phyloP scores from a whole-genome alignment of 2,113 vertebrate species.

The Seriola rivoliana region DNA sequence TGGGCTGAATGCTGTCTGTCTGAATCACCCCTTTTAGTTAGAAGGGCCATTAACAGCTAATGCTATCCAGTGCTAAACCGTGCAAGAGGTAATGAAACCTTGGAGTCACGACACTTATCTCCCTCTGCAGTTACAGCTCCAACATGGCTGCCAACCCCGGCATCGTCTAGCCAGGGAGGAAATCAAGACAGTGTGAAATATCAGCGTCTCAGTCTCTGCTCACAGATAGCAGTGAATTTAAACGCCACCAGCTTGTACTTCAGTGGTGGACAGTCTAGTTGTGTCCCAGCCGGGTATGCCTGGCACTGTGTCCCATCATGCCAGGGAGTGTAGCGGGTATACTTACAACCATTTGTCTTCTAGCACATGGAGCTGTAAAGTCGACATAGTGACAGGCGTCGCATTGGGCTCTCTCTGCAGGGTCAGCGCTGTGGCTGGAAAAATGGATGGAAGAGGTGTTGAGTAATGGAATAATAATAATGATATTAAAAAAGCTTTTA shows the following conservation, averaged over 20 bases:
- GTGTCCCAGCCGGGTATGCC: slow-evolving; percentile 27
- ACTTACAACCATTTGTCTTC: slow-evolving; percentile 44
- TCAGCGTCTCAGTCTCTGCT: slow-evolving; percentile 57
- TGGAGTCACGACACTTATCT: slow-evolving; percentile 58
- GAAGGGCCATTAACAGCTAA: slow-evolving; percentile 79
- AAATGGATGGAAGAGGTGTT: slow-evolving; percentile 20
- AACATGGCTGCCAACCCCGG: slow-evolving; percentile 58
- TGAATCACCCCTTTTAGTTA: slow-evolving; percentile 78
- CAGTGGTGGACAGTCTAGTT: slow-evolving; percentile 13
- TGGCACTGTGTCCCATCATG: slow-evolving; percentile 25
- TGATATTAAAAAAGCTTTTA: slow-evolving; percentile 49
- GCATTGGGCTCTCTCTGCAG: slow-evolving; percentile 17
- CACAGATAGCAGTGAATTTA: slow-evolving; percentile 33
- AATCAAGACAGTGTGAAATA: slow-evolving; percentile 75
- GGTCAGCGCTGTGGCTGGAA: slow-evolving; percentile 16
- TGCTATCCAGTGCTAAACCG: slow-evolving; percentile 74
- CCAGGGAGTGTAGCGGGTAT: slow-evolving; percentile 34
- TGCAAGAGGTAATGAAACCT: slow-evolving; percentile 71
- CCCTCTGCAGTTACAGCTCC: slow-evolving; percentile 58
- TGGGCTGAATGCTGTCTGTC: slow-evolving; percentile 50
- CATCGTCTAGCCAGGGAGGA: slow-evolving; percentile 34
- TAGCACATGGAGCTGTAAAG: slow-evolving; percentile 53
- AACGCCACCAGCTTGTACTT: slow-evolving; percentile 50
- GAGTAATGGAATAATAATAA: slow-evolving; percentile 21
- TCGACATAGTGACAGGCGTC: slow-evolving; percentile 39